phyloP scores from a whole-genome alignment of 2,888 invertebrate species.

The Agriopis leucophaearia region DNA sequence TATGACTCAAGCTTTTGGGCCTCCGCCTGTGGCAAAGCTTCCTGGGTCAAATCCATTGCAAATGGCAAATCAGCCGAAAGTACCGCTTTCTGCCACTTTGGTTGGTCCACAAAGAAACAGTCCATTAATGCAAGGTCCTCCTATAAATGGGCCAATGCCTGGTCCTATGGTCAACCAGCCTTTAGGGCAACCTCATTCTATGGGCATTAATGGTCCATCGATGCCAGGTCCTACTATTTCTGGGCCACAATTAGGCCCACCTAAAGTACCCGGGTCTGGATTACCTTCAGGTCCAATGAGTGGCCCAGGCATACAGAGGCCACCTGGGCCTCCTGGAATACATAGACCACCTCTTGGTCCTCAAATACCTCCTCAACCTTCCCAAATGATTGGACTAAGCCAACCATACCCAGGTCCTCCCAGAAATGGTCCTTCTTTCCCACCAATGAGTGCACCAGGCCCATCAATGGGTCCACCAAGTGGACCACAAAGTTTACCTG shows the following conservation, averaged over 20 bases:
- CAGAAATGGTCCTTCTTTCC: slow-evolving; percentile 56
- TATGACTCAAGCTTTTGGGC: slow-evolving; percentile 37
- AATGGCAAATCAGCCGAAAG: slow-evolving; percentile 60
- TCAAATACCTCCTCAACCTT: slow-evolving; percentile 24
- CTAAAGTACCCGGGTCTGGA: slow-evolving; percentile 42
- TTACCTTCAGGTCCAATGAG: slow-evolving; percentile 33
- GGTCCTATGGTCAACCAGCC: slow-evolving; percentile 37
- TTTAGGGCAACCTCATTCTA: slow-evolving; percentile 46
- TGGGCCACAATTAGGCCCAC: slow-evolving; percentile 43
- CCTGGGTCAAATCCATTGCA: slow-evolving; percentile 35
- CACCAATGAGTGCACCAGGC: slow-evolving; percentile 16
- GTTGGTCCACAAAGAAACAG: slow-evolving; percentile 64
- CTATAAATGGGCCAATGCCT: slow-evolving; percentile 42
- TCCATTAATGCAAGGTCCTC: slow-evolving; percentile 62
- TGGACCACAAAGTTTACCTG: slow-evolving; percentile 43
- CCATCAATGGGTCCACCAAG: slow-evolving; percentile 34
- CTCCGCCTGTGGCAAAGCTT: slow-evolving; percentile 41
- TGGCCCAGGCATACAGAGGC: slow-evolving; percentile 26
- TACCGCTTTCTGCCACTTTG: slow-evolving; percentile 59
- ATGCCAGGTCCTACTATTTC: slow-evolving; percentile 45
- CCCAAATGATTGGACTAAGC: slow-evolving; percentile 37
- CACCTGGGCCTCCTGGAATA: slow-evolving; percentile 30
- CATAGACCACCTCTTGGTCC: slow-evolving; percentile 23
- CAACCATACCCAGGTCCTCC: slow-evolving; percentile 56
- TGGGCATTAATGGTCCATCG: slow-evolving; percentile 60